Conservation (phyloP, 1,140 invertebrate genomes). For the Sinella curviseta region DNA sequence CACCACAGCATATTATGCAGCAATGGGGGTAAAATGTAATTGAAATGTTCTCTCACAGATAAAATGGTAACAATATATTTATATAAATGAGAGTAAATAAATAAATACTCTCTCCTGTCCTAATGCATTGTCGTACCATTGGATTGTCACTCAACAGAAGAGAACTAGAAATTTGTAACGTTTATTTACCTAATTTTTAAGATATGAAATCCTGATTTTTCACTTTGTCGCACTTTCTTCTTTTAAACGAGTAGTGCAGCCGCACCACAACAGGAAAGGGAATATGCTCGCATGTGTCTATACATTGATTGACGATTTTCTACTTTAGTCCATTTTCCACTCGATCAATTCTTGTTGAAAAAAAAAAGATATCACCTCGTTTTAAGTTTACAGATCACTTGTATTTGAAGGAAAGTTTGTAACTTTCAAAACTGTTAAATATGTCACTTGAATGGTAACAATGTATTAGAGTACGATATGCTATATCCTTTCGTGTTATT, state of each 20-base stretch:
- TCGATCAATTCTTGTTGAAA: background rate
- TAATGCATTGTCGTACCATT: background rate
- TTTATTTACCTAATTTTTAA: slow-evolving; percentile 15
- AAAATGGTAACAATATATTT: too few relatives aligned
- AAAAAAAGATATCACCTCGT: background rate
- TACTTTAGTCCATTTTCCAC: background rate
- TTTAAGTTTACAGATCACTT: background rate
- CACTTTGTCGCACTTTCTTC: slow-evolving; percentile 19
- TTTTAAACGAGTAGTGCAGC: background rate
- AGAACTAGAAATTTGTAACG: background rate
- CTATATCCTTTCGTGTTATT: too few relatives aligned
- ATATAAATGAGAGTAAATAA: too few relatives aligned
- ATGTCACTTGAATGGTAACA: background rate
- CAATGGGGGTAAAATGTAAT: too few relatives aligned
- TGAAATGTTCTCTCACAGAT: too few relatives aligned
- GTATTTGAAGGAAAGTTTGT: background rate
- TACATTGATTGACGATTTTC: background rate
- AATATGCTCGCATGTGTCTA: background rate
- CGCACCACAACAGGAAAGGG: background rate
- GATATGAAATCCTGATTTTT: slow-evolving; percentile 26
- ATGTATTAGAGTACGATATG: background rate
- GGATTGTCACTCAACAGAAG: background rate
- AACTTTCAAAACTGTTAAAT: background rate
- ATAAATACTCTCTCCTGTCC: background rate
- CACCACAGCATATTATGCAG: too few relatives aligned